phyloP scores from a whole-genome alignment of 2,888 invertebrate genomes.

The Cephus pygmeus region DNA sequence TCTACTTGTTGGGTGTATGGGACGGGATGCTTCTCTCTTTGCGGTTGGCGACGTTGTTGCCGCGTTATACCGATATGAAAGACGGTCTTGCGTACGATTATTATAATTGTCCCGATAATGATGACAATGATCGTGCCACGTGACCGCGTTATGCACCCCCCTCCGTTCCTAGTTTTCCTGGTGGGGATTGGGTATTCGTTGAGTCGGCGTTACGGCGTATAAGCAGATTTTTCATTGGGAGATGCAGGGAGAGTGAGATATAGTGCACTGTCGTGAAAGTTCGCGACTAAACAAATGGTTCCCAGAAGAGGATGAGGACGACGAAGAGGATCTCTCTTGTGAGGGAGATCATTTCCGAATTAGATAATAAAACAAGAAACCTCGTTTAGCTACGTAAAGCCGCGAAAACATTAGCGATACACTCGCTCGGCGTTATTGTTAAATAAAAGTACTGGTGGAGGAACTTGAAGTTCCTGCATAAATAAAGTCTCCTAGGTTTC shows the following conservation, averaged over 20 bases:
- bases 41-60: neutral
- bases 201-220: neutral
- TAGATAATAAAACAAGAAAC: neutral
- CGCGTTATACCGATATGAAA: neutral
- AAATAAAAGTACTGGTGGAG: neutral
- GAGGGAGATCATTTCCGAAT: neutral
- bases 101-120: neutral
- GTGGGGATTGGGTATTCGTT: neutral
- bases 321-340: neutral
- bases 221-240: neutral
- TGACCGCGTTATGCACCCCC: neutral
- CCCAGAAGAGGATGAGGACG: neutral
- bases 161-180: constrained; percentile 5
- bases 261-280: neutral
- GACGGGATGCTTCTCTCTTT: neutral
- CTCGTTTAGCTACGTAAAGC: neutral
- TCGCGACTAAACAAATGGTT: neutral
- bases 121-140: neutral
- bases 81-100: neutral
- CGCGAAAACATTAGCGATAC: neutral
- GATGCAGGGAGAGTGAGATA: neutral
- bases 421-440: neutral
- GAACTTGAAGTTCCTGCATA: neutral
- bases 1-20: neutral
- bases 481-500: neutral